phyloP scores from a whole-genome alignment of 2,888 invertebrate species.

The Eupithecia exiguata region DNA sequence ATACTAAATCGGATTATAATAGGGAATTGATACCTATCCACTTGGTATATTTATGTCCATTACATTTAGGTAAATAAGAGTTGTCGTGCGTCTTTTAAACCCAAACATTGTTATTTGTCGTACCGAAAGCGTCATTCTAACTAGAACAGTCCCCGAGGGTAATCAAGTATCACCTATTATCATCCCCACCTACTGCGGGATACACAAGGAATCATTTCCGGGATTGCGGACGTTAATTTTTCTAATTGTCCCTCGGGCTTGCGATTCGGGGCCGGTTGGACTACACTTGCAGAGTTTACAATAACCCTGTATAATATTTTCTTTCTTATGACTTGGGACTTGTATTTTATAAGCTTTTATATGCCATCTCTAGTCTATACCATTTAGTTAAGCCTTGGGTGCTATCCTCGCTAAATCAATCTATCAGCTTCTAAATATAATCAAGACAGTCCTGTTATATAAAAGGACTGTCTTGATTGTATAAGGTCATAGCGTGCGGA shows the following conservation, averaged over 20 bases:
- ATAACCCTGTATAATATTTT: neutral
- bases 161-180: neutral
- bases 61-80: neutral
- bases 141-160: neutral
- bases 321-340: neutral
- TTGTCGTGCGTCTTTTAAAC: neutral
- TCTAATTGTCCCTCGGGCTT: constrained; percentile 40
- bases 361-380: neutral
- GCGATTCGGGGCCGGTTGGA: neutral
- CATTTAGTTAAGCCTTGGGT: neutral
- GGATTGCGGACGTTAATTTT: constrained; percentile 41
- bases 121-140: neutral
- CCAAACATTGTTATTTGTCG: neutral
- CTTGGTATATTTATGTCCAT: too few species aligned
- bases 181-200: constrained; percentile 9
- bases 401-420: neutral
- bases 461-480: too few species aligned
- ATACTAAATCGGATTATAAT: too few species aligned
- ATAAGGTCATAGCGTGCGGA: too few species aligned
- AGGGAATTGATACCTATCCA: too few species aligned
- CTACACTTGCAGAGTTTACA: neutral
- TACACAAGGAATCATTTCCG: constrained; percentile 37
- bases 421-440: neutral
- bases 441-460: too few species aligned
- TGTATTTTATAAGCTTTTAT: neutral